phyloP scores from a whole-genome alignment of 2,888 invertebrate species.

The Heliconius ethilla region DNA sequence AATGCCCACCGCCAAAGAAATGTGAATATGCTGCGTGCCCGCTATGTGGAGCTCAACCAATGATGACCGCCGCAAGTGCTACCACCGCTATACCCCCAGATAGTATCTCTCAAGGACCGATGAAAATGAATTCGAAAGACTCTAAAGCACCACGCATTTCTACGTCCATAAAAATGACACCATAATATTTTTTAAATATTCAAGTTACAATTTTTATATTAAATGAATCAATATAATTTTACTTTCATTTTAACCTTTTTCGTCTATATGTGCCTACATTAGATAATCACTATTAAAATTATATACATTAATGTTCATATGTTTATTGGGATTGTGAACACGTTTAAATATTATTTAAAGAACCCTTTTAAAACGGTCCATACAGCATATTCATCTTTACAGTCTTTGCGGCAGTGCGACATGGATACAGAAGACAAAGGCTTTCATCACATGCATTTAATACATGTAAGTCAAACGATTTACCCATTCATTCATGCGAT shows the following conservation, averaged over 20 bases:
- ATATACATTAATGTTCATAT: not conserved
- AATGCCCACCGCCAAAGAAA: conserved; percentile 50
- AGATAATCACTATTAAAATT: not conserved
- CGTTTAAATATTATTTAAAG: not conserved
- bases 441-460: conserved; percentile 51
- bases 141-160: conserved; percentile 48
- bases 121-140: conserved; percentile 47
- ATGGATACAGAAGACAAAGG: conserved; percentile 55
- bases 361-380: conserved; percentile 38
- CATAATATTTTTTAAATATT: conserved; percentile 43
- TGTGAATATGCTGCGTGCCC: conserved; percentile 49
- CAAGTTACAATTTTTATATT: conserved; percentile 20
- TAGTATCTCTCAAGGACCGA: conserved; percentile 12
- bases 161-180: conserved; percentile 50
- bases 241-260: conserved; percentile 7
- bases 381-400: conserved; percentile 70
- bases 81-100: conserved; percentile 29
- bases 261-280: not conserved
- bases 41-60: conserved; percentile 45
- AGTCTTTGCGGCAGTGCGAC: conserved; percentile 61
- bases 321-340: not conserved
- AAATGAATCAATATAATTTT: not conserved
- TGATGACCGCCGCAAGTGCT: conserved; percentile 41
- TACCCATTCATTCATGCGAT: not conserved
- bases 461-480: conserved; percentile 50